Conservation (phyloP, 2,113 vertebrate genomes). For the Apistogramma diplotaenia region DNA sequence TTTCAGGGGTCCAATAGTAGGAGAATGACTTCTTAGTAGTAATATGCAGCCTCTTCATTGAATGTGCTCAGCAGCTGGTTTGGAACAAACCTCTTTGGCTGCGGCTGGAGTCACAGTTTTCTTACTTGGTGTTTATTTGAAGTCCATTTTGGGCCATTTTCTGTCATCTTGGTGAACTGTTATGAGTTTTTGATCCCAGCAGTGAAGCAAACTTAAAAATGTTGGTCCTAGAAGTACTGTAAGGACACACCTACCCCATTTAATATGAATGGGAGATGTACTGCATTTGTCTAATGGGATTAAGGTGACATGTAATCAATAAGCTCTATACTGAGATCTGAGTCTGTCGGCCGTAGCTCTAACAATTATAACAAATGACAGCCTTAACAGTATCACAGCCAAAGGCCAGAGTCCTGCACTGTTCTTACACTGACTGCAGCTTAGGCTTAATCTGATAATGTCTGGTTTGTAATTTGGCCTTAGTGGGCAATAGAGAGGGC, state of each 20-base stretch:
- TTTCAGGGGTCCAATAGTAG: background rate
- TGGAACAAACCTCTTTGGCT: background rate
- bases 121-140: background rate
- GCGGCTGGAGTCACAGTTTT: background rate
- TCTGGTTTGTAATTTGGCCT: constrained; percentile 46
- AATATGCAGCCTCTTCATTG: background rate
- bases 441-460: constrained; percentile 33
- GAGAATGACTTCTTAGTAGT: background rate
- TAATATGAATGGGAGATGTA: background rate
- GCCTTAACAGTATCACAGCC: background rate
- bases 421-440: background rate
- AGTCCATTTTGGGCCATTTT: background rate
- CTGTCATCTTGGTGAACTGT: background rate
- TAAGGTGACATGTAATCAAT: constrained; percentile 27
- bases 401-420: background rate
- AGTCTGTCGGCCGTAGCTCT: constrained; percentile 3
- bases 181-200: background rate
- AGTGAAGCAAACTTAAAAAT: background rate
- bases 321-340: constrained; percentile 28
- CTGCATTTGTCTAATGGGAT: background rate
- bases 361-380: constrained; percentile 19
- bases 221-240: background rate
- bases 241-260: background rate
- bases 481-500: constrained; percentile 48
- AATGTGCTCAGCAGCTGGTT: background rate